Evolutionary conservation across 1,140 invertebrate genomes (phyloP).

Genomic region (Drosophila pectinifera): DNA sequence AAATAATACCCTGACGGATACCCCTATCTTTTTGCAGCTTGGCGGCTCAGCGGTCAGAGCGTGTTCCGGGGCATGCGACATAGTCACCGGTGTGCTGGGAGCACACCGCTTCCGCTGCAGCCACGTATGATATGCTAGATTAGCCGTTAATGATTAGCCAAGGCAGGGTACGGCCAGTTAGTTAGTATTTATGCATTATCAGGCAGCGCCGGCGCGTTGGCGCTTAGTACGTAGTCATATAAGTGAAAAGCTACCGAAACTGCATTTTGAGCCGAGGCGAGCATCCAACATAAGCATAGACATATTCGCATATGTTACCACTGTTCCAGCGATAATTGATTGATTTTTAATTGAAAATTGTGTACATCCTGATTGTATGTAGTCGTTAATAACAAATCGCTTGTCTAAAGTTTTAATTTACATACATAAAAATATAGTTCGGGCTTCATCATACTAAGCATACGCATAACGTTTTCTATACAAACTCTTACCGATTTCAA

Average conservation of each 20-base stretch:
- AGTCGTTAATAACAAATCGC: slow-evolving; percentile 39
- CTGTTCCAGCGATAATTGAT: slow-evolving; percentile 57
- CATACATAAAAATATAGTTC: slow-evolving; percentile 26
- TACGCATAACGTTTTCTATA: slow-evolving; percentile 57
- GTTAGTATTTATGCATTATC: slow-evolving; percentile 71
- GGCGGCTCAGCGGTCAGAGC: slow-evolving; percentile 25
- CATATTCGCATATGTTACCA: slow-evolving; percentile 60
- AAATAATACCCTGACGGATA: slow-evolving; percentile 4
- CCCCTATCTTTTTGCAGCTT: slow-evolving; percentile 22
- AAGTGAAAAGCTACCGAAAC: slow-evolving; percentile 73
- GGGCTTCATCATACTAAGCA: slow-evolving; percentile 39
- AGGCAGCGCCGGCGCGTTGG: slow-evolving; percentile 28
- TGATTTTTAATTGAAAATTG: slow-evolving; percentile 54
- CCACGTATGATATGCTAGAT: slow-evolving; percentile 51
- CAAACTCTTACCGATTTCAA: slow-evolving; percentile 68
- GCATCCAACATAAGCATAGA: slow-evolving; percentile 44
- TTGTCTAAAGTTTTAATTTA: slow-evolving; percentile 26
- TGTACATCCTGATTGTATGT: slow-evolving; percentile 33
- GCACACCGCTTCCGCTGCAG: slow-evolving; percentile 46
- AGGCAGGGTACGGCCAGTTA: slow-evolving; percentile 61
- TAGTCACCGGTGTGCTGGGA: slow-evolving; percentile 63
- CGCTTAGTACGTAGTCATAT: slow-evolving; percentile 51
- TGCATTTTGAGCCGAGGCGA: slow-evolving; percentile 68
- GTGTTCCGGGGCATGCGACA: slow-evolving; percentile 55
- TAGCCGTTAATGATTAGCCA: slow-evolving; percentile 65